A percentile compares a stretch with the other conserved stretches of the same genome.
phyloP scores from a whole-genome alignment of 2,113 vertebrate species.

The Caranx melampygus region DNA sequence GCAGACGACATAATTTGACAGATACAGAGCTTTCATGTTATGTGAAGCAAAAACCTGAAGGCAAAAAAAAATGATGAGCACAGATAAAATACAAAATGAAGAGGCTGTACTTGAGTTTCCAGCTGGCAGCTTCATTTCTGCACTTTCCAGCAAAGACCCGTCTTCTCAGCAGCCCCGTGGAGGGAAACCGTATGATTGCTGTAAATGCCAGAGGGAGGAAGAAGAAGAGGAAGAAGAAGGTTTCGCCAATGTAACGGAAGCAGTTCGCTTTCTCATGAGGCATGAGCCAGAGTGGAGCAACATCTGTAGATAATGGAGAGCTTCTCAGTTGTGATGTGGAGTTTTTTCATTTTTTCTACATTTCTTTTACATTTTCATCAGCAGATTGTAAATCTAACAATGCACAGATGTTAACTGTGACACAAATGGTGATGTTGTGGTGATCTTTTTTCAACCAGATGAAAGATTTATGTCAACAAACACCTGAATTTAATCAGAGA shows the following conservation, averaged over 20 bases:
- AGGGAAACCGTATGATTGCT: conserved; percentile 49
- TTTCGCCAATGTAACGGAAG: conserved; percentile 40
- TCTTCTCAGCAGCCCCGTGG: conserved; percentile 14
- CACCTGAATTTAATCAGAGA: no score
- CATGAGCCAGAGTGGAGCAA: not conserved
- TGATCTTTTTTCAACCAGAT: not conserved
- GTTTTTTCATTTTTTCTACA: not conserved
- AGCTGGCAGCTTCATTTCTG: conserved; percentile 41
- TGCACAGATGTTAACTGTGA: not conserved
- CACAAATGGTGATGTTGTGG: not conserved
- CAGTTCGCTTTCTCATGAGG: not conserved
- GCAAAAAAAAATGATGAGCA: conserved; percentile 6
- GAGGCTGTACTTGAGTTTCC: conserved; percentile 24
- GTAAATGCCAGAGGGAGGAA: conserved; percentile 35
- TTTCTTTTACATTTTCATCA: not conserved
- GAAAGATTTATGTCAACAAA: no score
- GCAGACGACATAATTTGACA: conserved; percentile 5
- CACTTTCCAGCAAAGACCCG: conserved; percentile 31
- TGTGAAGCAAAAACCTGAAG: conserved; percentile 19
- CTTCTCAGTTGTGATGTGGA: not conserved
- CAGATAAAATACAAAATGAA: conserved; percentile 34
- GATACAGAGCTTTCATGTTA: conserved; percentile 18
- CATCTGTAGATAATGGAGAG: not conserved
- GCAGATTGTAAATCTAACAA: not conserved
- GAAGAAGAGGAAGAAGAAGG: not conserved